Conservation (phyloP, 2,888 invertebrate genomes). For the Netelia melanura region DNA sequence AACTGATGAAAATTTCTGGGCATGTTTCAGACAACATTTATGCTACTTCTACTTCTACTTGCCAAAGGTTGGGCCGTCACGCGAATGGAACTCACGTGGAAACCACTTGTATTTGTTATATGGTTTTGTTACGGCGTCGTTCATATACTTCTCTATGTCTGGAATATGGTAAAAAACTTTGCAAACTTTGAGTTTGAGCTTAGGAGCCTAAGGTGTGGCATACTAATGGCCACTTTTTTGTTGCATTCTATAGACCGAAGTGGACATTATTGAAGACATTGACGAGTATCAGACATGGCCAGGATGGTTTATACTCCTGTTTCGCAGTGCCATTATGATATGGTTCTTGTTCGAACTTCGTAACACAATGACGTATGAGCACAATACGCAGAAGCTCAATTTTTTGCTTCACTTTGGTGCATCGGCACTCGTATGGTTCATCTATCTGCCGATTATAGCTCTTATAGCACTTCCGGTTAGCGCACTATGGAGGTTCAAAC, state of each 20-base stretch:
- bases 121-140: constrained; percentile 97
- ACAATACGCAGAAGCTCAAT: constrained; percentile 93
- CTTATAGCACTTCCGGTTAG: constrained; percentile 97
- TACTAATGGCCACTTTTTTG: neutral
- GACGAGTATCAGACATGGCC: constrained; percentile 99
- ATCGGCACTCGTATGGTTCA: constrained; percentile 99
- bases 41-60: constrained; percentile 95
- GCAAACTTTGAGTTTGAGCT: no score
- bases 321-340: constrained; percentile 93
- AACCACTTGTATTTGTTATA: constrained; percentile 92
- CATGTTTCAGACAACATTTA: constrained; percentile 92
- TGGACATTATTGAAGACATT: constrained; percentile 97
- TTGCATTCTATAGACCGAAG: constrained; percentile 91
- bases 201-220: no score
- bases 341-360: constrained; percentile 94
- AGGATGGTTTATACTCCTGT: constrained; percentile 96
- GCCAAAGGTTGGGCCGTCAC: constrained; percentile 99
- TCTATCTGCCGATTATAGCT: constrained; percentile 97
- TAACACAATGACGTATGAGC: constrained; percentile 92
- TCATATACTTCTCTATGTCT: constrained; percentile 96
- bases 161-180: constrained; percentile 92
- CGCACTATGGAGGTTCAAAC: constrained; percentile 97
- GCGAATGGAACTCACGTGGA: constrained; percentile 94
- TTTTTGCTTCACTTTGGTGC: constrained; percentile 98
- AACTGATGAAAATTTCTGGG: constrained; percentile 4